Base-by-base conservation (phyloP, 2,797 vertebrate genomes). In the Iguana delicatissima region DNA sequence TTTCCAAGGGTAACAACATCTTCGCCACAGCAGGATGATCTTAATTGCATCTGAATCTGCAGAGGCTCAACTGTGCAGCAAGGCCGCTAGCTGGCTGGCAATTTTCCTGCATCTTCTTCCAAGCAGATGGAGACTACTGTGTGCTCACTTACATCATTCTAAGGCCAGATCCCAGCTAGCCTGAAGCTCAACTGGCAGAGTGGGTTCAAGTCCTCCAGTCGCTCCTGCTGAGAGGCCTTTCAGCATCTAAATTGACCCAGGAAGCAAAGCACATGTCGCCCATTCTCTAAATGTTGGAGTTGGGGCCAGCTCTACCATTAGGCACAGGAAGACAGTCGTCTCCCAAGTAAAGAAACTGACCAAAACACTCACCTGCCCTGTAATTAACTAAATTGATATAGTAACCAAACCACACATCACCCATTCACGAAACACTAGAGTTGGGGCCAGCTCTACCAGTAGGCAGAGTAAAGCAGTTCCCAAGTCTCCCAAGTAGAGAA, bases 11-110 rank as follows among this genome's bases (percentile, higher is more conserved):
- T 69, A 72, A 86, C 85, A 24, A 32, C 57, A 0, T 84, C 80
- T 67, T 82, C 14, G n/a, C 62, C 72, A 64, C 73, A 0, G 38
- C 10, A 79, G 20, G 80, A 84, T 84, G 90, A 79, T 69, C 80
- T 87, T 87, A 87, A 87, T 87, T 57, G 85, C 79, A 52, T 83
- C 85, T 83, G 85, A 90, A 87, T 55, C n/a, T 14, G 80, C 72
- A 57, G 81, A 79, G 42, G 24, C 80, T 73, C 35, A 12, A n/a
- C 2, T 14, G 13, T 12, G 42, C 32, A 73, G 77, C 38, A 29
- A 46, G 32, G 69, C 4, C 5, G 22, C 42, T 38, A 6, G 69
- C 79, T 6, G 69, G 5, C 55, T 73, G 55, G 42, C 84, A 29
- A 4, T 24, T 2, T 46, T 46, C 87, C 80, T 83, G 69, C 10